phyloP scores from a whole-genome alignment of 2,888 invertebrate genomes.

The Lordiphosa fenestrarum region DNA sequence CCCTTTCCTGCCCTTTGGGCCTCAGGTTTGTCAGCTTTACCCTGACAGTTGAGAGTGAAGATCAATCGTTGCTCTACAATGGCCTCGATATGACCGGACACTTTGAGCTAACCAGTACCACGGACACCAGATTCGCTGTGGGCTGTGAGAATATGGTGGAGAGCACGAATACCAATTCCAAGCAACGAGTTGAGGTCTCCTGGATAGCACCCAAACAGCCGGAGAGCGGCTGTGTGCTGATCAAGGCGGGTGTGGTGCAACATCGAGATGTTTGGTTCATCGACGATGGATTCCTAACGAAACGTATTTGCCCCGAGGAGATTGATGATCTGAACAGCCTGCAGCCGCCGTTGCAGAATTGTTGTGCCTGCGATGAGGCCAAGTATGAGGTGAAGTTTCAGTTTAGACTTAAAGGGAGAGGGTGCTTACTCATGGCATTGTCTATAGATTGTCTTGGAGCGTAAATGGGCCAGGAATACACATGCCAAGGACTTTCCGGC shows the following conservation, averaged over 20 bases:
- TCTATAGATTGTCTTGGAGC: conserved; percentile 90
- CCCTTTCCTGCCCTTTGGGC: conserved; percentile 84
- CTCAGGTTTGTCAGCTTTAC: conserved; percentile 91
- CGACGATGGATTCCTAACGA: conserved; percentile 88
- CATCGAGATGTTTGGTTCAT: conserved; percentile 88
- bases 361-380: conserved; percentile 98
- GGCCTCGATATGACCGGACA: conserved; percentile 82
- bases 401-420: too few species aligned
- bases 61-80: conserved; percentile 59
- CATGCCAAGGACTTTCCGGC: conserved; percentile 97
- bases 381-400: conserved; percentile 90
- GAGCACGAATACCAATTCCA: conserved; percentile 88
- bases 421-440: conserved; percentile 17
- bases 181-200: conserved; percentile 86
- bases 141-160: conserved; percentile 91
- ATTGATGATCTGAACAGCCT: conserved; percentile 84
- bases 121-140: conserved; percentile 87
- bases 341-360: conserved; percentile 86
- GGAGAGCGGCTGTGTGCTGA: conserved; percentile 90
- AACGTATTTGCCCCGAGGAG: conserved; percentile 87
- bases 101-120: conserved; percentile 87
- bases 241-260: conserved; percentile 89
- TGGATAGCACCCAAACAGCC: conserved; percentile 90
- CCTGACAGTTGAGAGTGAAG: conserved; percentile 87
- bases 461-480: conserved; percentile 96